Conservation (phyloP, 2,797 vertebrate genomes). For the Platalea minor region DNA sequence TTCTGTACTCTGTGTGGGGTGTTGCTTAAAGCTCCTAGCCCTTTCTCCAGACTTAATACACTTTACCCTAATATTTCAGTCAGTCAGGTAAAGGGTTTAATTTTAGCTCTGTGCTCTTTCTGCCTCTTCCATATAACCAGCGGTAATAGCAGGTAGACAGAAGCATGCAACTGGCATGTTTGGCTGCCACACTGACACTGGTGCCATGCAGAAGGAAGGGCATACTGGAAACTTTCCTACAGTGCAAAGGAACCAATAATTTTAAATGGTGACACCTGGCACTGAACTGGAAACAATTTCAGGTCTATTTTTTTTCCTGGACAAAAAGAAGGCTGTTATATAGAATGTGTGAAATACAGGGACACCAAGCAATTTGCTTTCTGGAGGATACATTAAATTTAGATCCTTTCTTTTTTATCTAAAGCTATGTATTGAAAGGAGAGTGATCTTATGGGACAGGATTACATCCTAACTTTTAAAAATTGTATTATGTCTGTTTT, state of each 20-base stretch:
- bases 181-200: background rate
- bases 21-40: background rate
- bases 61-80: background rate
- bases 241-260: background rate
- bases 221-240: background rate
- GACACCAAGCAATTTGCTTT: background rate
- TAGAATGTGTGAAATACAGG: background rate
- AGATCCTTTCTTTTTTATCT: background rate
- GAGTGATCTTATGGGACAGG: background rate
- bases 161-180: rapidly evolving
- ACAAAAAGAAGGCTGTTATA: background rate
- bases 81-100: background rate
- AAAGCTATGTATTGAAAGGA: background rate
- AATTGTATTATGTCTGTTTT: background rate
- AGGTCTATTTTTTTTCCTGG: background rate
- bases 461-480: background rate
- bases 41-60: background rate
- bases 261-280: background rate
- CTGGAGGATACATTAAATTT: background rate
- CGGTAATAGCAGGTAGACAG: background rate
- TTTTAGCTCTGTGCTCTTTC: background rate
- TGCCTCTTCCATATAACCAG: background rate
- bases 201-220: background rate
- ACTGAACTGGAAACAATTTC: background rate
- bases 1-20: background rate